Conservation (phyloP, 2,113 vertebrate genomes). For the Macquaria australasica region DNA sequence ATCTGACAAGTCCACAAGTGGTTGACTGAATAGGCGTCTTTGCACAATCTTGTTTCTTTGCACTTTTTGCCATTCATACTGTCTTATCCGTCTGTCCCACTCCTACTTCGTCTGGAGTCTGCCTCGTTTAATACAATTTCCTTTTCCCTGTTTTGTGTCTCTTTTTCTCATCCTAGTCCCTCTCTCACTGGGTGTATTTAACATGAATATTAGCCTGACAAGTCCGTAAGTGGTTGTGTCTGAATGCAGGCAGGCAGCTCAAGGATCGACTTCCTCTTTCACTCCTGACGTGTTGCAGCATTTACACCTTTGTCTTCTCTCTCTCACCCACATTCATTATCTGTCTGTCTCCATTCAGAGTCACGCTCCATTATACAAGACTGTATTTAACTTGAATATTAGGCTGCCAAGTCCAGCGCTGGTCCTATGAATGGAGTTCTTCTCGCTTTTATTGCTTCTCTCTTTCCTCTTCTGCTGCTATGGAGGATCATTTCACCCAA, state of each 20-base stretch:
- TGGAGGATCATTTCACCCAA: neutral
- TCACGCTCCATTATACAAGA: constrained; percentile 32
- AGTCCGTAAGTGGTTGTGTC: neutral
- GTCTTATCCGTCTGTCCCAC: neutral
- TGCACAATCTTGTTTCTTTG: neutral
- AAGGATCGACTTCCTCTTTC: constrained; percentile 26
- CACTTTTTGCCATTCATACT: neutral
- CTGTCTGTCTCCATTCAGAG: constrained; percentile 21
- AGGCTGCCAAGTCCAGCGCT: constrained; percentile 8
- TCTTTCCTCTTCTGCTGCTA: neutral
- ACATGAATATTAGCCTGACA: neutral
- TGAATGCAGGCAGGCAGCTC: constrained; percentile 36
- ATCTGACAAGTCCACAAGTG: constrained; percentile 54
- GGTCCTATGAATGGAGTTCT: neutral
- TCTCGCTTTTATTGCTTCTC: neutral
- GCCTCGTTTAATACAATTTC: neutral
- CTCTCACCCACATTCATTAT: constrained; percentile 18
- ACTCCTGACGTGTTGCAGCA: neutral
- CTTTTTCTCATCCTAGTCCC: neutral
- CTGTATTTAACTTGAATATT: constrained; percentile 24
- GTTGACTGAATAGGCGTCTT: constrained; percentile 15
- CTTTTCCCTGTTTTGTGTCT: neutral
- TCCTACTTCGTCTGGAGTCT: neutral
- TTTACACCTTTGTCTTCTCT: neutral
- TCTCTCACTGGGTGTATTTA: neutral